Evolutionary conservation across 2,113 vertebrate genomes (phyloP), one percentile per base, ranked within the genome.

Genomic region (Pelusios castaneus): DNA sequence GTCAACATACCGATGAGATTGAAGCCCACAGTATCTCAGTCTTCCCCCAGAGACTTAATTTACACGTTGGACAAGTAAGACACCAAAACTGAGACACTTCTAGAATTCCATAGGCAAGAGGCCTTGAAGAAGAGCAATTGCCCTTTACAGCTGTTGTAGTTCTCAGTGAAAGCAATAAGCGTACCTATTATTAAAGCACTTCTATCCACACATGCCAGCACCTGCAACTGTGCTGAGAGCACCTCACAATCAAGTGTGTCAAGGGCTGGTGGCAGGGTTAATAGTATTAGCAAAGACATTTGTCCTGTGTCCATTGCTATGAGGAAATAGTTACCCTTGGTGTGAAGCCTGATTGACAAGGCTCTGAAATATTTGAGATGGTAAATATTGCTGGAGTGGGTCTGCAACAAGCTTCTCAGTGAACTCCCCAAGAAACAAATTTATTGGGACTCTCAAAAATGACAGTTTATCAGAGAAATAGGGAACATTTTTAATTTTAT

Each of bases 201-300:
- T 90, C 31, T 88, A 49, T 24, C 22, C 34, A 14, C 6, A 0
- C 0, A 27, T 45, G n/a, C 49, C 90, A 58, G 49, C 77, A 85
- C 3, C 0, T 0, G 2, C 2, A 11, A 52, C 11, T 21, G 34
- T 22, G 49, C 31, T 80, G 77, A 63, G 52, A 25, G 13, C 16
- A 84, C 5, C 27, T 10, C 63, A 4, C 25, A 45, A 45, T 45
- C 73, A 25, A 41, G 27, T 25, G 13, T 14, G 24, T 43, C 24
- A 10, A 3, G 11, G 87, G 16, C 13, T 60, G 63, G 70, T 76
- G 91, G 60, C 41, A 67, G n/a, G 45, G 92, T 49, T 58, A 9
- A 75, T 80, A 75, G 41, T 45, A 76, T 22, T 45, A 54, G 8
- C 0, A 25, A 41, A 34, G 82, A 73, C 19, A 45, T 43, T 54